Conservation (phyloP, 1,140 invertebrate species). For the Lithobius niger region DNA sequence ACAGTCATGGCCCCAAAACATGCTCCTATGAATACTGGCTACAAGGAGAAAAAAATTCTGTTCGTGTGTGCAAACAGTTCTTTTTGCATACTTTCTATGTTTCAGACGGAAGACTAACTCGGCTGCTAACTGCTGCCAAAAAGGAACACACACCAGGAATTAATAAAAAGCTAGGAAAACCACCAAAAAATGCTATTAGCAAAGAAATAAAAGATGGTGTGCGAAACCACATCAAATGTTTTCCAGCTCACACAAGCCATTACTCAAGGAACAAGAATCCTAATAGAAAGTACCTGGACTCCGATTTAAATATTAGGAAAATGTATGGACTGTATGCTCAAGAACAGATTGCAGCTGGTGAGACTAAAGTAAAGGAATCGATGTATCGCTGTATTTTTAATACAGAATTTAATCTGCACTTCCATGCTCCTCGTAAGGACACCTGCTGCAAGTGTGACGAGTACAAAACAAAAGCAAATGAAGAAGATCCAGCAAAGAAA, state of each 20-base stretch:
- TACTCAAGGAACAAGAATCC: slow-evolving; percentile 12
- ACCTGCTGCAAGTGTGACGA: neutral
- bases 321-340: slow-evolving; percentile 5
- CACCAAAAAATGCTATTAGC: neutral
- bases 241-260: slow-evolving; percentile 11
- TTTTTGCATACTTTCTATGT: too few species aligned
- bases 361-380: neutral
- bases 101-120: neutral
- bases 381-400: neutral
- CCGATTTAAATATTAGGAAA: slow-evolving; percentile 12
- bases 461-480: neutral
- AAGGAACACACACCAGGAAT: neutral
- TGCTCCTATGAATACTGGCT: neutral
- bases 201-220: slow-evolving; percentile 9
- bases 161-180: neutral
- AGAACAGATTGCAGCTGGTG: neutral
- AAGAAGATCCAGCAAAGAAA: neutral
- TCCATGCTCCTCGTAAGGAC: too few species aligned
- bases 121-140: neutral
- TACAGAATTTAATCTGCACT: too few species aligned
- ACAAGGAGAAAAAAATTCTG: neutral
- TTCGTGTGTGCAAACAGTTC: neutral
- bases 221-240: slow-evolving; percentile 5
- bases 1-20: neutral
- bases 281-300: slow-evolving; percentile 2